These are phyloP conservation scores for Dipus sagitta DNA, from an alignment of 2,797 vertebrate species.

Conservation along the genomic window DNA sequence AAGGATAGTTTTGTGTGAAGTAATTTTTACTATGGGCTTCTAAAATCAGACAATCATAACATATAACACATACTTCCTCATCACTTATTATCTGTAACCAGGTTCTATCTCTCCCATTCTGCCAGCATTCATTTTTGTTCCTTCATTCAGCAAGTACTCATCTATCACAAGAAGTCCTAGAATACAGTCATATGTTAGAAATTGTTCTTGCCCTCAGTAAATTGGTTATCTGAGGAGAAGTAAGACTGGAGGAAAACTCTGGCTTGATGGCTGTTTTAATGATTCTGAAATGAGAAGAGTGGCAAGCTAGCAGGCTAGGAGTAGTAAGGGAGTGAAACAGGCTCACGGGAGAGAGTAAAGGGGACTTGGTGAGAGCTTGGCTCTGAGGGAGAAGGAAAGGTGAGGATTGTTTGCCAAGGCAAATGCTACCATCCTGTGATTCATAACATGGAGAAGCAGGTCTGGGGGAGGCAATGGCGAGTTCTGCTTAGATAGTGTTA, in stretches of 20 bases:
- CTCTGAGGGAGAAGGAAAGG: not conserved
- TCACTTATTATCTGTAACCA: not conserved
- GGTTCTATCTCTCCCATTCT: not conserved
- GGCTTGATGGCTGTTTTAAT: not conserved
- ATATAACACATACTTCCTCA: not conserved
- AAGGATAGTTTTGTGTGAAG: slow-evolving; percentile 13
- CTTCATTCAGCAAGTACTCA: not conserved
- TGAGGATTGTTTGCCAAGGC: not conserved
- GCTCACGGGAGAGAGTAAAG: not conserved
- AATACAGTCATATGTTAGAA: not conserved
- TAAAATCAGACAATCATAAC: not conserved
- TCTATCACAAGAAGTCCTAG: not conserved
- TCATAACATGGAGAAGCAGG: not conserved
- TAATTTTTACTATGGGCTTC: not conserved
- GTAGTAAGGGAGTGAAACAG: not conserved
- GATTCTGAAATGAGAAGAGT: not conserved
- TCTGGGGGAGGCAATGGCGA: not conserved
- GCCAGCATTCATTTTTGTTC: slow-evolving; percentile 1
- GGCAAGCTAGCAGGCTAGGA: not conserved
- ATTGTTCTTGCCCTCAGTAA: not conserved
- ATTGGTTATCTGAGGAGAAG: not conserved
- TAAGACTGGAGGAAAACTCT: not conserved
- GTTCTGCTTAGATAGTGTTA: not conserved
- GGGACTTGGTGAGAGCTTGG: not conserved
- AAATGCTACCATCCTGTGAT: no score